These are phyloP conservation scores for Nestor notabilis DNA, from an alignment of 2,113 vertebrate species.

Conservation along the genomic window DNA sequence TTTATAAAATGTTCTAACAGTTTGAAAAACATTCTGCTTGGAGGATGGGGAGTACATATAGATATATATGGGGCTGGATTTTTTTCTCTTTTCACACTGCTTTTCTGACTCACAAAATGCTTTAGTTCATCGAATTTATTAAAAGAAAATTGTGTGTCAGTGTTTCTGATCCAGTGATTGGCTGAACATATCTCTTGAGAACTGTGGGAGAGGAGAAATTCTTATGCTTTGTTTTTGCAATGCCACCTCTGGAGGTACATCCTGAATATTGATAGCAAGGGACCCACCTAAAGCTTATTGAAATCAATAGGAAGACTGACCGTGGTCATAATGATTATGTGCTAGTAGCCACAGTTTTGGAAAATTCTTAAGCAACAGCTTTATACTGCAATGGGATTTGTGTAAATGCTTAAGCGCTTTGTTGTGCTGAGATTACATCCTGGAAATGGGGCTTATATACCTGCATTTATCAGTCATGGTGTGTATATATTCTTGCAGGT, in stretches of 20 bases:
- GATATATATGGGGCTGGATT: accelerated
- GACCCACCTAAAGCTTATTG: constrained; percentile 1
- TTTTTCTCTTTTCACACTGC: neutral
- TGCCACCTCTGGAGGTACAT: neutral
- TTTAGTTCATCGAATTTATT: constrained; percentile 18
- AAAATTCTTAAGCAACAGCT: constrained; percentile 1
- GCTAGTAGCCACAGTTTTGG: neutral
- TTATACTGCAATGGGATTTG: neutral
- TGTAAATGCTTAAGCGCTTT: neutral
- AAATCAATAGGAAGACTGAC: constrained; percentile 43
- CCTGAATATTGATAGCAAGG: neutral
- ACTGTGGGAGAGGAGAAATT: neutral
- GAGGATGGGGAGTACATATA: neutral
- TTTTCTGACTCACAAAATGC: constrained; percentile 3
- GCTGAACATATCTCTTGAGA: constrained; percentile 2
- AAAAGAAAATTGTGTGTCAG: neutral
- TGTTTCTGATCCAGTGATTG: constrained; percentile 20
- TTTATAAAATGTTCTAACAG: neutral
- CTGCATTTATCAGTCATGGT: neutral
- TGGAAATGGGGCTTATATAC: neutral
- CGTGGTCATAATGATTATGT: neutral
- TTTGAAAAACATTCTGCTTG: neutral
- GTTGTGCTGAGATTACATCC: neutral
- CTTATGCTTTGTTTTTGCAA: neutral
- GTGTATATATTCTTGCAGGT: neutral